Conservation (phyloP, 2,888 invertebrate genomes). For the Pandemis cinnamomeana region DNA sequence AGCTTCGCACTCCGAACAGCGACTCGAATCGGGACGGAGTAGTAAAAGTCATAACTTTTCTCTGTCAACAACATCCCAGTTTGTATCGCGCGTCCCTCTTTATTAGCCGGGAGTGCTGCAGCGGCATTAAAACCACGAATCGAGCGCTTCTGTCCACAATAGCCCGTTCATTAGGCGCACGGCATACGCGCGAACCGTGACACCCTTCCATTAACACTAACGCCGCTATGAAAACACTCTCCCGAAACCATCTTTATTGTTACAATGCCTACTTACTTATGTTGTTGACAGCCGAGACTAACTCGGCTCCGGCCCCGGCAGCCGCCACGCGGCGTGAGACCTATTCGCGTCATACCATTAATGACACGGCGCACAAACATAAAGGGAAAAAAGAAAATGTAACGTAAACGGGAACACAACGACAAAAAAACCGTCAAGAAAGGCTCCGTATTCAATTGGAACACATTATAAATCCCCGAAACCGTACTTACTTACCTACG, state of each 20-base stretch:
- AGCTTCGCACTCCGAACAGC: not conserved
- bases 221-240: conserved; percentile 77
- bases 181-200: conserved; percentile 79
- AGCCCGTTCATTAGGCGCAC: conserved; percentile 74
- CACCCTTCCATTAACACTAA: conserved; percentile 75
- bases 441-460: conserved; percentile 65
- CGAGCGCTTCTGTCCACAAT: conserved; percentile 78
- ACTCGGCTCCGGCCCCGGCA: conserved; percentile 52
- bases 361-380: conserved; percentile 34
- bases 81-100: conserved; percentile 38
- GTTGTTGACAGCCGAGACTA: conserved; percentile 77
- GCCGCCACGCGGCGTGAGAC: conserved; percentile 27
- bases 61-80: conserved; percentile 44
- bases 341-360: conserved; percentile 20
- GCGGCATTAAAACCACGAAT: conserved; percentile 67
- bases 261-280: conserved; percentile 79
- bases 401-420: conserved; percentile 49
- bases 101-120: conserved; percentile 39
- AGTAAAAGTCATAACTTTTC: conserved; percentile 40
- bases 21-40: conserved; percentile 14
- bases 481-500: conserved; percentile 78
- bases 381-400: conserved; percentile 48
- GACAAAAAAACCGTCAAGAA: conserved; percentile 53
- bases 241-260: conserved; percentile 71
- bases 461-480: conserved; percentile 78